A percentile compares a stretch with the other conserved stretches of the same genome.
These are phyloP conservation scores for Trichonephila clavipes DNA, from an alignment of 1,140 invertebrate species.

Conservation along the genomic window DNA sequence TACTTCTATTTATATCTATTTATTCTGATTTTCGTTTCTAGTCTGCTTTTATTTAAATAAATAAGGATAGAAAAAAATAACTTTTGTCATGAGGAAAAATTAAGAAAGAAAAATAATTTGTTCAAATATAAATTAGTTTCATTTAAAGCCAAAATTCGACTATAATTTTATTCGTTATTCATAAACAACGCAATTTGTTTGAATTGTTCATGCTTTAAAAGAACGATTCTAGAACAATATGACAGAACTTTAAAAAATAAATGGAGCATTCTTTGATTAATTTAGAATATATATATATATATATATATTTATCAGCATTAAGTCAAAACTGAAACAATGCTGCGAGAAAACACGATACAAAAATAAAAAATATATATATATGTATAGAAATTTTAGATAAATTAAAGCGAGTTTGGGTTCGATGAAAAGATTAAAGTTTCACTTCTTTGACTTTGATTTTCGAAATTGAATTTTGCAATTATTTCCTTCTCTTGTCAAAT, in stretches of 20 bases:
- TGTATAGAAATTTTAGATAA: neutral
- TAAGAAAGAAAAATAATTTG: neutral
- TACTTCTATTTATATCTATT: neutral
- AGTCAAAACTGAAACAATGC: neutral
- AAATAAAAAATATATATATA: neutral
- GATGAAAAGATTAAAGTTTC: slow-evolving; percentile 9
- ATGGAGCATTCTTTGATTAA: neutral
- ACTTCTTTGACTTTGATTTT: neutral
- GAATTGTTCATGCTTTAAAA: neutral
- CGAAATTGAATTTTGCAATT: too few relatives aligned
- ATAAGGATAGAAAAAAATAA: neutral
- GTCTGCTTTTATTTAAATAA: neutral
- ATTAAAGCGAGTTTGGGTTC: neutral
- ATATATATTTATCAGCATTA: neutral
- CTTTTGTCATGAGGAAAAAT: neutral
- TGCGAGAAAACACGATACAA: neutral
- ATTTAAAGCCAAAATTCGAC: too few relatives aligned
- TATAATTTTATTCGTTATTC: neutral
- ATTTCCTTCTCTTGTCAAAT: too few relatives aligned
- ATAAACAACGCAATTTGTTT: neutral
- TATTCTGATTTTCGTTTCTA: neutral
- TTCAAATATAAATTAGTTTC: neutral
- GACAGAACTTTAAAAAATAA: neutral
- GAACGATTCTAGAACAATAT: neutral
- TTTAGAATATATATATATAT: neutral